Evolutionary conservation across 2,888 invertebrate genomes (phyloP).

Genomic region (Lepidonotus clava): DNA sequence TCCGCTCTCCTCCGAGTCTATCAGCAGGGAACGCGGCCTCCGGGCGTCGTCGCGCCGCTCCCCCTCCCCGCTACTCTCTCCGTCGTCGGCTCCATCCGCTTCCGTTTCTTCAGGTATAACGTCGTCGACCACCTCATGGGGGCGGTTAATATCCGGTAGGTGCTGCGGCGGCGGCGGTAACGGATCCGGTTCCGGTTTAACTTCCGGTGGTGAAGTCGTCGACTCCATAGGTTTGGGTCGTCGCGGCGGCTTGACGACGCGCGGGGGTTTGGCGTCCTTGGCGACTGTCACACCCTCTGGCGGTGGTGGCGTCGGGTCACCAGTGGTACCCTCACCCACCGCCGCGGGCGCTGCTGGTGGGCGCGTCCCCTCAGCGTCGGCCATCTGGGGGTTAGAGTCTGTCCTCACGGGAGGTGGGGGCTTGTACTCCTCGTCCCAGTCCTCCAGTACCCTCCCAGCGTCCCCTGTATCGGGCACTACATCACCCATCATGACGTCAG

Average conservation of each 20-base stretch:
- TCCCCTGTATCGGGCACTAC: no score
- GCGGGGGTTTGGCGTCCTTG: no score
- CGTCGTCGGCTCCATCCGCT: not conserved
- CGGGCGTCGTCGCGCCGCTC: no score
- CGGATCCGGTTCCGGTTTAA: slow-evolving; percentile 37
- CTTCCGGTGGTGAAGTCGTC: no score
- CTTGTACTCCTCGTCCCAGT: not conserved
- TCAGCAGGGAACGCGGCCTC: no score
- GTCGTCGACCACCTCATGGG: not conserved
- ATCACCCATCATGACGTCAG: no score
- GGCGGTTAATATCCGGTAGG: not conserved
- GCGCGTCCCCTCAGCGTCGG: not conserved
- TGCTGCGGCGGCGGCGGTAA: slow-evolving; percentile 27
- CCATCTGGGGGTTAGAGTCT: slow-evolving; percentile 13
- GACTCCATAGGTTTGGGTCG: no score
- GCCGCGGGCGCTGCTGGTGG: not conserved
- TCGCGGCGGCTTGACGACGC: no score
- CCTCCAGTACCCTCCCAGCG: no score
- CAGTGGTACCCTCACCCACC: no score
- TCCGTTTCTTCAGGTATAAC: not conserved
- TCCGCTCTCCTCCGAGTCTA: no score
- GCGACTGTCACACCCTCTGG: not conserved
- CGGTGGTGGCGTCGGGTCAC: not conserved
- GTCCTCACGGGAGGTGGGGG: not conserved
- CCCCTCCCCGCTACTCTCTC: no score